Percentiles rank a stretch among this genome's conserved stretches.
phyloP scores from a whole-genome alignment of 2,888 invertebrate genomes.

The Sycophila texana region DNA sequence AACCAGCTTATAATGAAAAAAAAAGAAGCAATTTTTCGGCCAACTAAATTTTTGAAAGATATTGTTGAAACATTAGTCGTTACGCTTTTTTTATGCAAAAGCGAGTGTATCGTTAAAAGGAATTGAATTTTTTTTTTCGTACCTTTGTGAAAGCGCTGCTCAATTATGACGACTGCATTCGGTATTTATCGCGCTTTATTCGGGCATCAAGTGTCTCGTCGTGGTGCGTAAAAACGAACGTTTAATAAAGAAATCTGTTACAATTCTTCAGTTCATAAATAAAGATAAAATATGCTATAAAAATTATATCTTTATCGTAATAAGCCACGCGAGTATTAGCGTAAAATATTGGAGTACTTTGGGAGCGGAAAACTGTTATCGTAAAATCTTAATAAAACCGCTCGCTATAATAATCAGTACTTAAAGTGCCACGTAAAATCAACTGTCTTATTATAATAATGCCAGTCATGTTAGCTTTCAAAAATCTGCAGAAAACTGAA shows the following conservation, averaged over 20 bases:
- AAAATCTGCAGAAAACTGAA: too few relatives aligned
- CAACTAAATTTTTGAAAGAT: constrained; percentile 42
- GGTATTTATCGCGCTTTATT: not conserved
- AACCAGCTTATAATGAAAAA: constrained; percentile 25
- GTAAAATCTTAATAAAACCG: too few relatives aligned
- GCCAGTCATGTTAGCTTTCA: too few relatives aligned
- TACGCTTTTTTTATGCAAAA: not conserved
- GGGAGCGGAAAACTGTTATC: too few relatives aligned
- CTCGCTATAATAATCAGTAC: too few relatives aligned
- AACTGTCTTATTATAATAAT: too few relatives aligned
- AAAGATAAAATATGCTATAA: too few relatives aligned
- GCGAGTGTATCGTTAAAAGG: too few relatives aligned
- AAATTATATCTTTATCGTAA: too few relatives aligned
- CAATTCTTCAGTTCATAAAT: not conserved
- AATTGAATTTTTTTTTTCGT: not conserved
- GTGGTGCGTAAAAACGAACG: not conserved
- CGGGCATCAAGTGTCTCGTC: not conserved
- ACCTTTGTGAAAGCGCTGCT: constrained; percentile 3
- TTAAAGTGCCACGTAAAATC: too few relatives aligned
- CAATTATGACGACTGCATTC: not conserved
- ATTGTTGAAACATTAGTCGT: not conserved
- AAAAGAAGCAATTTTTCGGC: constrained; percentile 44
- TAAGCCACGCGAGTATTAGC: too few relatives aligned
- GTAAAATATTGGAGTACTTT: not conserved
- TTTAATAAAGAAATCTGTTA: not conserved